Evolutionary conservation across 2,888 invertebrate genomes (phyloP), one percentile per base, ranked within the genome.

Genomic region (Synergus umbraculus): DNA sequence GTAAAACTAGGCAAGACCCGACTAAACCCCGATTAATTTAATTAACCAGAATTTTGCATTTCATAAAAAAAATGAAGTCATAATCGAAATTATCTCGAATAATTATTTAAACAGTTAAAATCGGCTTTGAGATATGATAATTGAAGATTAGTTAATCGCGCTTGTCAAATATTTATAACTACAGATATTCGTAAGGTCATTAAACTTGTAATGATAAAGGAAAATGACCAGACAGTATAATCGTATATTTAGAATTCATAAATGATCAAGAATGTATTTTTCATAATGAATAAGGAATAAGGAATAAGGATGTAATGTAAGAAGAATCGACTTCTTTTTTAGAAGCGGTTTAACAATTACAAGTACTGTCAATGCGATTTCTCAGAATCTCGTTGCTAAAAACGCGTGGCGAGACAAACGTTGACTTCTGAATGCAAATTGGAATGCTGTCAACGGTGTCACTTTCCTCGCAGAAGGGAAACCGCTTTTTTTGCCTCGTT

Each of bases 401-500:
- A 37, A 54, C 37, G 29, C 29, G 69, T 67, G 15, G 69, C 54
- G 73, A 73, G 73, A 73, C 49, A 73, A 69, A 69, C 69, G 69
- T 46, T 69, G 73, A 49, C 54, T 73, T 73, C 54, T 73, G 73
- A 73, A 73, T 73, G 73, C 54, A 73, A 73, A 73, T 73, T 73
- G 54, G 73, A 49, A 73, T 54, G 69, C 54, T 73, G 69, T 73
- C 69, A 73, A 37, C 15, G 49, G n/a, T 37, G 54, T 49, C 54
- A 73, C 54, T 73, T 73, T 73, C 46, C 54, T 54, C n/a, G 18
- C 10, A 44, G 22, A 22, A 44, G 44, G 18, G 12, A 46, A 46
- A 67, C 44, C 67, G 18, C 44, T 67, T 80, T 83, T 83, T 78
- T 80, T 80, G 76, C 77, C 81, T 83, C 77, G 77, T 60, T 76